phyloP scores from a whole-genome alignment of 2,797 vertebrate genomes.

The Podargus strigoides region DNA sequence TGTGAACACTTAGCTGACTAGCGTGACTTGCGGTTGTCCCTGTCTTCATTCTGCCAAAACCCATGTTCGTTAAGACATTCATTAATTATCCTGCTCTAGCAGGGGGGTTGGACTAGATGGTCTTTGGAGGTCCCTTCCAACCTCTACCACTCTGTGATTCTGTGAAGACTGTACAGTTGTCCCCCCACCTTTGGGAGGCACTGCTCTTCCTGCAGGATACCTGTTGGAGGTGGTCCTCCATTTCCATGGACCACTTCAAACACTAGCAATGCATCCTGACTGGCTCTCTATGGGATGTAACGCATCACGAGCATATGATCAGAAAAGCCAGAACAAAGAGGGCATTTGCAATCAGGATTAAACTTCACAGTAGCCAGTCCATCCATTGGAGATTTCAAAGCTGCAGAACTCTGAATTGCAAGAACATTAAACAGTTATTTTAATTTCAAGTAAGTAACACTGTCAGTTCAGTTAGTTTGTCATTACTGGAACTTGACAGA shows the following conservation, averaged over 20 bases:
- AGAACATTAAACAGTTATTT: slow-evolving; percentile 1
- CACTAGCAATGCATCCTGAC: background rate
- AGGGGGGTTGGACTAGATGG: no score
- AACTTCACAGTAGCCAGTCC: background rate
- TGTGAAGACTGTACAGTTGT: background rate
- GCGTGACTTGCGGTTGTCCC: rapidly evolving
- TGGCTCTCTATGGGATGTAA: background rate
- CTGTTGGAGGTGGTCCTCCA: background rate
- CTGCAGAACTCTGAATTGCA: background rate
- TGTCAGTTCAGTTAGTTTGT: background rate
- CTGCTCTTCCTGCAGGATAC: background rate
- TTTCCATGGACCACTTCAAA: background rate
- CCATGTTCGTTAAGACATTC: no score
- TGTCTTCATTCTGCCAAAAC: background rate
- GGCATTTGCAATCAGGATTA: background rate
- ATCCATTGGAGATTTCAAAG: background rate
- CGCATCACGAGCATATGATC: background rate
- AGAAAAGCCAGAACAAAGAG: background rate
- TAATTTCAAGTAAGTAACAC: background rate
- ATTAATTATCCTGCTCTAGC: no score
- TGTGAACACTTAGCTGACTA: background rate
- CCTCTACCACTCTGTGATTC: no score
- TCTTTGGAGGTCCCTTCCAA: no score
- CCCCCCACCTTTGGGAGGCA: background rate
- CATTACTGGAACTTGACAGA: background rate